Evolutionary conservation across 2,888 invertebrate genomes (phyloP).

Genomic region (Entomobrya proxima): DNA sequence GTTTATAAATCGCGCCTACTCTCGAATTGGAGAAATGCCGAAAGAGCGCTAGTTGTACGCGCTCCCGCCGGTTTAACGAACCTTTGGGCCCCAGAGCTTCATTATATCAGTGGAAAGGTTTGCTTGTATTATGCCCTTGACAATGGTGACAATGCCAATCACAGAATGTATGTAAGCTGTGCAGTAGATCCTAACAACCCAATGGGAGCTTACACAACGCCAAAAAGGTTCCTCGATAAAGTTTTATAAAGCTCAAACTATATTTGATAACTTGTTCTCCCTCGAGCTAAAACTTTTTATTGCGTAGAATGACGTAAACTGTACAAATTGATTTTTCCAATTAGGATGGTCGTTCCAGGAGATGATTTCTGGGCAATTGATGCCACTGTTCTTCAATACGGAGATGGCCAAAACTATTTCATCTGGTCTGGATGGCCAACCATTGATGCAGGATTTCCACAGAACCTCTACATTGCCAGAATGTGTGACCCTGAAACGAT

Average conservation of each 20-base stretch:
- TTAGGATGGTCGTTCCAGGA: slow-evolving; percentile 66
- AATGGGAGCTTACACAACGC: slow-evolving; percentile 66
- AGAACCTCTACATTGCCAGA: slow-evolving; percentile 74
- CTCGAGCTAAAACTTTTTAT: background rate
- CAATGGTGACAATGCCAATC: slow-evolving; percentile 70
- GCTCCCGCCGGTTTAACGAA: slow-evolving; percentile 55
- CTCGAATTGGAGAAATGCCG: slow-evolving; percentile 66
- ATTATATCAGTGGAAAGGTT: slow-evolving; percentile 64
- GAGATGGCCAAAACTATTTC: slow-evolving; percentile 70
- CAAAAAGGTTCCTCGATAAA: slow-evolving; percentile 63
- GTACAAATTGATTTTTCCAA: background rate
- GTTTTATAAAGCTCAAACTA: background rate
- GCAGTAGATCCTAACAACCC: slow-evolving; percentile 69
- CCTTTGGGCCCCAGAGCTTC: slow-evolving; percentile 71
- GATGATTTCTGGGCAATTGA: slow-evolving; percentile 73
- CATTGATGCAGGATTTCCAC: slow-evolving; percentile 70
- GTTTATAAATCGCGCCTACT: slow-evolving; percentile 63
- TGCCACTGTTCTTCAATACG: slow-evolving; percentile 67
- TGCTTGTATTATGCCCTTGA: slow-evolving; percentile 71
- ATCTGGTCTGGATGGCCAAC: slow-evolving; percentile 74
- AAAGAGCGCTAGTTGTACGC: slow-evolving; percentile 58
- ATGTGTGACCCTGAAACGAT: slow-evolving; percentile 72
- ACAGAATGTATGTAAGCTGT: slow-evolving; percentile 73
- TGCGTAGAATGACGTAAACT: background rate
- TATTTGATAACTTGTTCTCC: background rate